Conservation (phyloP, 2,797 vertebrate genomes). For the Cossypha niveicapilla region DNA sequence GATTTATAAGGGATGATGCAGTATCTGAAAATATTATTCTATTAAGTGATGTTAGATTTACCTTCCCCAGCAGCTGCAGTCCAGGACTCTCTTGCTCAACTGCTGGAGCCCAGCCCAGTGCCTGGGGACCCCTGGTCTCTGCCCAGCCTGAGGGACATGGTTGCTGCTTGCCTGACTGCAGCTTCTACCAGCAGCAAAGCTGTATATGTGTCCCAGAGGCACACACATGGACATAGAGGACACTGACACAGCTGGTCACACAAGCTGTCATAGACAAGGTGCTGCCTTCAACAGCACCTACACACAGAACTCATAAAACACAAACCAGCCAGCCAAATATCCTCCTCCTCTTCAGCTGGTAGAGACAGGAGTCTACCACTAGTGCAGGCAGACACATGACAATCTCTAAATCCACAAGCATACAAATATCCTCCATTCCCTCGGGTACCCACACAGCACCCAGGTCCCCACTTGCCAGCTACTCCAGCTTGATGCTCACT, state of each 20-base stretch:
- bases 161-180: neutral
- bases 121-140: rapidly evolving
- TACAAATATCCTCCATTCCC: rapidly evolving
- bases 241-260: rapidly evolving
- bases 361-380: neutral
- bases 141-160: neutral
- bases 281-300: neutral
- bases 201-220: neutral
- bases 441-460: rapidly evolving
- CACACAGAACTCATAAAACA: neutral
- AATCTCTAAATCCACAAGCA: neutral
- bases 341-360: neutral
- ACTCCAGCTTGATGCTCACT: neutral
- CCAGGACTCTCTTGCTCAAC: neutral
- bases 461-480: neutral
- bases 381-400: neutral
- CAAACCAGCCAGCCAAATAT: neutral
- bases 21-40: neutral
- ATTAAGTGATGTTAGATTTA: neutral
- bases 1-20: neutral
- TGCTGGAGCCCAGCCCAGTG: neutral
- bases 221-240: rapidly evolving
- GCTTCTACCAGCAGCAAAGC: neutral
- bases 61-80: neutral
- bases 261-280: neutral